Conservation (phyloP, 1,140 invertebrate species). For the Brachionus koreanus region DNA sequence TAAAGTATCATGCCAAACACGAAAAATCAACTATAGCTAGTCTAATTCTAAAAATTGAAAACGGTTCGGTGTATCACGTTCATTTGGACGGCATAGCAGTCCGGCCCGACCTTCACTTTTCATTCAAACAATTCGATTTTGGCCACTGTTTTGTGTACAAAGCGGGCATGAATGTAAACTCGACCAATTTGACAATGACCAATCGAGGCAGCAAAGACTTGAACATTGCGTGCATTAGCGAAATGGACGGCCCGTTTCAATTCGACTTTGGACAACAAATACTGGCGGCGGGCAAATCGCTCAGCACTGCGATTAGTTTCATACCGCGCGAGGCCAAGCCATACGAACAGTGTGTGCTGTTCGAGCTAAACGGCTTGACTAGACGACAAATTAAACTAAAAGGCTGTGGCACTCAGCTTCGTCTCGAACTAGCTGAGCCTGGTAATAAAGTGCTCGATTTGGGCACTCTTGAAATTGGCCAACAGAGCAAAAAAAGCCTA, state of each 20-base stretch:
- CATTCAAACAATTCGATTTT: slow-evolving; percentile 55
- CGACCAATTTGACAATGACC: slow-evolving; percentile 50
- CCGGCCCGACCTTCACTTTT: slow-evolving; percentile 54
- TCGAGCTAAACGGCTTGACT: slow-evolving; percentile 58
- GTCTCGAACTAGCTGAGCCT: slow-evolving; percentile 55
- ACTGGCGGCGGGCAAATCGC: slow-evolving; percentile 49
- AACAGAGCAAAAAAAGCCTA: background rate
- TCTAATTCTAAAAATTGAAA: slow-evolving; percentile 25
- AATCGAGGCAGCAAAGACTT: slow-evolving; percentile 57
- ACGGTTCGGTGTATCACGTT: slow-evolving; percentile 26
- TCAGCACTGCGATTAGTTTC: slow-evolving; percentile 54
- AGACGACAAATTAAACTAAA: slow-evolving; percentile 52
- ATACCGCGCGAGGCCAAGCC: slow-evolving; percentile 52
- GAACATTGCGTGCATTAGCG: slow-evolving; percentile 56
- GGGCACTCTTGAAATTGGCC: slow-evolving; percentile 50
- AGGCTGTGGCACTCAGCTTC: slow-evolving; percentile 53
- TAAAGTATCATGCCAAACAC: slow-evolving; percentile 14
- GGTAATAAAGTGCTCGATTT: slow-evolving; percentile 54
- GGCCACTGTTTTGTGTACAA: slow-evolving; percentile 57
- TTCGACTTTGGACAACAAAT: slow-evolving; percentile 54
- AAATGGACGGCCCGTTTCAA: slow-evolving; percentile 50
- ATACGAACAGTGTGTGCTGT: slow-evolving; percentile 53
- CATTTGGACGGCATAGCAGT: slow-evolving; percentile 14
- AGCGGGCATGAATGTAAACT: slow-evolving; percentile 52
- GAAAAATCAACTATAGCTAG: slow-evolving; percentile 21